These are phyloP conservation scores for Periophthalmus modestus DNA, from an alignment of 2,113 vertebrate genomes.

Conservation along the genomic window DNA sequence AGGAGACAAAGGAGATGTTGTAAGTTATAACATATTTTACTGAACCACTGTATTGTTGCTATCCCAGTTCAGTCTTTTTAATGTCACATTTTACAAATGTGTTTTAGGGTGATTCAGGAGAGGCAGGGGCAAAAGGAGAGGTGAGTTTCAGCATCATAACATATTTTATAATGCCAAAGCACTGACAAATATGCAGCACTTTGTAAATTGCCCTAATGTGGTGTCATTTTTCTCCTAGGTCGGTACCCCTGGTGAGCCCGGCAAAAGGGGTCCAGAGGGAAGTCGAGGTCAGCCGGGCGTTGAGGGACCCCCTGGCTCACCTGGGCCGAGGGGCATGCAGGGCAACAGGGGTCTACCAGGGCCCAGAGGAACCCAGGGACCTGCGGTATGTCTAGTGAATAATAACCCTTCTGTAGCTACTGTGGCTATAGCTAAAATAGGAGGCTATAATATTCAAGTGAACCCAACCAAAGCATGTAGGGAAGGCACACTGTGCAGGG, in stretches of 20 bases:
- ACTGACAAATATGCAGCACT: not conserved
- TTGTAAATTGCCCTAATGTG: constrained; percentile 2
- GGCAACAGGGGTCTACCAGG: constrained; percentile 89
- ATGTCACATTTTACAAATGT: constrained; percentile 21
- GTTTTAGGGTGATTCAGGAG: constrained; percentile 87
- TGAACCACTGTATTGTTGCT: not conserved
- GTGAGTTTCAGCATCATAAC: constrained; percentile 77
- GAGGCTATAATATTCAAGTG: not conserved
- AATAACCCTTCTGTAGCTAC: not conserved
- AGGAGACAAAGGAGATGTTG: constrained; percentile 88
- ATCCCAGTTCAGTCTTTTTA: constrained; percentile 6
- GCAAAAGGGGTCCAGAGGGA: constrained; percentile 89
- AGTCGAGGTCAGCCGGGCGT: constrained; percentile 87
- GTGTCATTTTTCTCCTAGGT: constrained; percentile 63
- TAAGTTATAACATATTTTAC: constrained; percentile 72
- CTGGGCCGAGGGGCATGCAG: constrained; percentile 91
- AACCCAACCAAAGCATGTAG: not conserved
- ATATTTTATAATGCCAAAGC: not conserved
- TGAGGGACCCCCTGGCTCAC: constrained; percentile 86
- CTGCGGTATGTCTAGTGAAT: constrained; percentile 80
- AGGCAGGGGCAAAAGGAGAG: constrained; percentile 88
- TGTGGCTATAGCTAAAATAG: constrained; percentile 1
- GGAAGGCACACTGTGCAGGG: not conserved
- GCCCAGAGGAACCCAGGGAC: constrained; percentile 88
- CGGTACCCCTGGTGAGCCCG: constrained; percentile 87